phyloP scores from a whole-genome alignment of 1,140 invertebrate species.

The Akabosia matsudoensis region DNA sequence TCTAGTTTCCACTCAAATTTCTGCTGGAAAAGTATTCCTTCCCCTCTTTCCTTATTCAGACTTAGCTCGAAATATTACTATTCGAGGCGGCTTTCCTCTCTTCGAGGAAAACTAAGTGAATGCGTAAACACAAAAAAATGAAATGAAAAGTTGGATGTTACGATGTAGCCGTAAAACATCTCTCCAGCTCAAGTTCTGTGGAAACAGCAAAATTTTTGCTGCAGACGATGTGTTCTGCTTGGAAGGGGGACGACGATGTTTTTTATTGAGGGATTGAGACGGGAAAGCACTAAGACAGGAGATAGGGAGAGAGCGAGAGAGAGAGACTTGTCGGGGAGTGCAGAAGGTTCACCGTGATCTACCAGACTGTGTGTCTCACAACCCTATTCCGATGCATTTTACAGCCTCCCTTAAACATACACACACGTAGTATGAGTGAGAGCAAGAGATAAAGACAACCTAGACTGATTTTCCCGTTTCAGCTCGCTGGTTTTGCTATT shows the following conservation, averaged over 20 bases:
- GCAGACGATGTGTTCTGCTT: too few species aligned
- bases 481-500: conserved; percentile 10
- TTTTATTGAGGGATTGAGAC: not conserved
- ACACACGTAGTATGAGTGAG: not conserved
- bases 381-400: conserved; percentile 20
- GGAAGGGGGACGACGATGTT: not conserved
- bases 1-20: too few species aligned
- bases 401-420: conserved; percentile 17
- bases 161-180: too few species aligned
- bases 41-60: not conserved
- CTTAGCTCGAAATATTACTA: not conserved
- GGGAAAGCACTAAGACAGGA: not conserved
- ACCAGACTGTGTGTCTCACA: conserved; percentile 18
- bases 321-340: not conserved
- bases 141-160: not conserved
- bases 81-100: too few species aligned
- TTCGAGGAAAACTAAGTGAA: too few species aligned
- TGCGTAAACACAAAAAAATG: not conserved
- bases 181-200: too few species aligned
- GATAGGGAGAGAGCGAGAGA: not conserved
- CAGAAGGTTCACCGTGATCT: conserved; percentile 16
- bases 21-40: too few species aligned
- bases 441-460: not conserved
- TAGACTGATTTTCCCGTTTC: conserved; percentile 2
- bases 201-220: too few species aligned